These are phyloP conservation scores for Druon quercuslanigerum DNA, from an alignment of 1,140 invertebrate genomes.

Conservation along the genomic window DNA sequence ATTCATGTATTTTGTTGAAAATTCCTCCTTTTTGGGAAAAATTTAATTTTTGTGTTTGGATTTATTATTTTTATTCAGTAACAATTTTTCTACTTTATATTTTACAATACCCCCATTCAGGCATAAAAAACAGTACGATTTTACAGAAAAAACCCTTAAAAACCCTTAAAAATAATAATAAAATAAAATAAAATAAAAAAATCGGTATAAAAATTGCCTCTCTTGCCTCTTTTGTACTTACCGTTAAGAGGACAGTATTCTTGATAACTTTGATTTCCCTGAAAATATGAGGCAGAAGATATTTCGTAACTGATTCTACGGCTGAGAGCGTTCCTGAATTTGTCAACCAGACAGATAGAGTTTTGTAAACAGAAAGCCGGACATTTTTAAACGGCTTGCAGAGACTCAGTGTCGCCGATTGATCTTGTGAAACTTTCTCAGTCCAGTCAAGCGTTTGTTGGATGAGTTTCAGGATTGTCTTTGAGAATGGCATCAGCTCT, in stretches of 20 bases:
- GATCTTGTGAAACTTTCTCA: constrained; percentile 37
- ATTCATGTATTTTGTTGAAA: too few species aligned
- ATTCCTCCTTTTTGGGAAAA: too few species aligned
- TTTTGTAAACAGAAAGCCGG: constrained; percentile 38
- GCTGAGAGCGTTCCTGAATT: constrained; percentile 35
- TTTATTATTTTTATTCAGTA: too few species aligned
- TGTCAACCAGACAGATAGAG: constrained; percentile 42
- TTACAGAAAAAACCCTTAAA: too few species aligned
- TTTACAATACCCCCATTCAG: too few species aligned
- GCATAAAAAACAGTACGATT: too few species aligned
- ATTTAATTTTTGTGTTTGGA: too few species aligned
- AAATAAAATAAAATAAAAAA: too few species aligned
- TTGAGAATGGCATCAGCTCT: constrained; percentile 49
- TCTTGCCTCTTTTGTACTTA: constrained; percentile 24
- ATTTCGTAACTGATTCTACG: constrained; percentile 42
- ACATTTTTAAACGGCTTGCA: constrained; percentile 32
- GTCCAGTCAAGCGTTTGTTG: constrained; percentile 54
- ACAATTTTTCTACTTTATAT: too few species aligned
- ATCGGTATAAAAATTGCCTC: too few species aligned
- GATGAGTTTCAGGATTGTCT: constrained; percentile 54
- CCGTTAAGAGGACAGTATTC: constrained; percentile 35
- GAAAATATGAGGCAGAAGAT: constrained; percentile 43
- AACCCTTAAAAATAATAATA: too few species aligned
- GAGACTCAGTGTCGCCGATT: constrained; percentile 37
- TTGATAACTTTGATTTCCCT: constrained; percentile 44